These are phyloP conservation scores for Leptinotarsa juncta DNA, from an alignment of 2,888 invertebrate species.

Conservation along the genomic window DNA sequence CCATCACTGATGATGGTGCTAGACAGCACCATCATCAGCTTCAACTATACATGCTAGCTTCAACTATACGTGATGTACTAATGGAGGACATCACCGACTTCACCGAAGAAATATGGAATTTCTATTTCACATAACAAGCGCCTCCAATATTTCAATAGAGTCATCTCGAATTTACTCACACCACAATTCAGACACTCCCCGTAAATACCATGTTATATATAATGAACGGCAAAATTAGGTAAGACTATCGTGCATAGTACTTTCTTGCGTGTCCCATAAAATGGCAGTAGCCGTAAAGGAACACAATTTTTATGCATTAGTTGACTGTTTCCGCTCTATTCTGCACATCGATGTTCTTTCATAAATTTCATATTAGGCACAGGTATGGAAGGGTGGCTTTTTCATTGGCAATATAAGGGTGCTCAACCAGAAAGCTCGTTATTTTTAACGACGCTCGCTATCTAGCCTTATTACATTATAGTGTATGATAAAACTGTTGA, in stretches of 20 bases:
- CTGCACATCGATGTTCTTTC: slow-evolving; percentile 31
- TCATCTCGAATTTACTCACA: too few species aligned
- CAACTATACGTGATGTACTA: too few species aligned
- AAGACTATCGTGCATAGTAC: neutral
- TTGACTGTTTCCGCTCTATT: neutral
- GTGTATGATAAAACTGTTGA: slow-evolving; percentile 53
- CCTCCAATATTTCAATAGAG: too few species aligned
- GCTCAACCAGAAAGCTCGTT: slow-evolving; percentile 54
- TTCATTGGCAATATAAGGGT: slow-evolving; percentile 45
- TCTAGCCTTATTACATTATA: slow-evolving; percentile 52
- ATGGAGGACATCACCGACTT: too few species aligned
- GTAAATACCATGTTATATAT: too few species aligned
- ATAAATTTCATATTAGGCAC: slow-evolving; percentile 50
- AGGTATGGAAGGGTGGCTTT: slow-evolving; percentile 37
- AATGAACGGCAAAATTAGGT: neutral
- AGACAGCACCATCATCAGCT: too few species aligned
- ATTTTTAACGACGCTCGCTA: slow-evolving; percentile 54
- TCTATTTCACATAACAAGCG: too few species aligned
- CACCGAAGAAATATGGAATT: too few species aligned
- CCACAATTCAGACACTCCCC: too few species aligned
- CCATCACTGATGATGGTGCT: too few species aligned
- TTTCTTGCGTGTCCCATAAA: neutral
- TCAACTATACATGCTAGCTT: too few species aligned
- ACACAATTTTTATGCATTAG: slow-evolving; percentile 6
- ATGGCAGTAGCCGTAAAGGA: slow-evolving; percentile 3